Evolutionary conservation across 2,113 vertebrate species (phyloP).

Genomic region (Pogonocichla stellata): DNA sequence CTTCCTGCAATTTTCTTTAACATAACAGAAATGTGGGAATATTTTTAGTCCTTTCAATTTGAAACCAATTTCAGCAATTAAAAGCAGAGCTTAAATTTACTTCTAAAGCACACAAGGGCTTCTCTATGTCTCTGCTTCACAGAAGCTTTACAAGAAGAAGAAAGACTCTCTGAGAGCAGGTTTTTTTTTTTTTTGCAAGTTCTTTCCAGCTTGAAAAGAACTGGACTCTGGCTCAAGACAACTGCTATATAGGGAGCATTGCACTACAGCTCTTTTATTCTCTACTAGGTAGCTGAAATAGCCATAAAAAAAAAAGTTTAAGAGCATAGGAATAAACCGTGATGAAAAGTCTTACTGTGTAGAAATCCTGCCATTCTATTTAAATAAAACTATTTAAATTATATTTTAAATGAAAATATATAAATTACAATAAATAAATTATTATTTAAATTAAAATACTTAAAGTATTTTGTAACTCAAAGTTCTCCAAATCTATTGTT

Average conservation of each 20-base stretch:
- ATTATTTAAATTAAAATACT: background rate
- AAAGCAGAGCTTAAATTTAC: background rate
- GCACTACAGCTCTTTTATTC: background rate
- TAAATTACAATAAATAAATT: background rate
- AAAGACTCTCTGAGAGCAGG: background rate
- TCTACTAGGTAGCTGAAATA: background rate
- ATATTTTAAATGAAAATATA: background rate
- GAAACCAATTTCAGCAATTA: background rate
- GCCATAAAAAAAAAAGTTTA: background rate
- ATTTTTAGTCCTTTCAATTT: background rate
- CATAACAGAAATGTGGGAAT: background rate
- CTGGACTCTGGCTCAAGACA: background rate
- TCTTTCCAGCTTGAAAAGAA: background rate
- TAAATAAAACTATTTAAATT: background rate
- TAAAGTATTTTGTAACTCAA: background rate
- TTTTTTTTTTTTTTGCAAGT: background rate
- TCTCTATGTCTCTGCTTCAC: background rate
- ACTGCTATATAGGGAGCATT: background rate
- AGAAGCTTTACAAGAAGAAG: background rate
- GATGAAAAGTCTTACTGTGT: background rate
- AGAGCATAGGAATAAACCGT: background rate
- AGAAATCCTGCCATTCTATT: background rate
- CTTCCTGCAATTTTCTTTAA: conserved; percentile 82
- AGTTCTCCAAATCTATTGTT: background rate
- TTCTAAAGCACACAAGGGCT: background rate